Percentiles rank a stretch among this genome's conserved stretches.
Conservation (phyloP, 2,113 vertebrate species). For the Perca flavescens region DNA sequence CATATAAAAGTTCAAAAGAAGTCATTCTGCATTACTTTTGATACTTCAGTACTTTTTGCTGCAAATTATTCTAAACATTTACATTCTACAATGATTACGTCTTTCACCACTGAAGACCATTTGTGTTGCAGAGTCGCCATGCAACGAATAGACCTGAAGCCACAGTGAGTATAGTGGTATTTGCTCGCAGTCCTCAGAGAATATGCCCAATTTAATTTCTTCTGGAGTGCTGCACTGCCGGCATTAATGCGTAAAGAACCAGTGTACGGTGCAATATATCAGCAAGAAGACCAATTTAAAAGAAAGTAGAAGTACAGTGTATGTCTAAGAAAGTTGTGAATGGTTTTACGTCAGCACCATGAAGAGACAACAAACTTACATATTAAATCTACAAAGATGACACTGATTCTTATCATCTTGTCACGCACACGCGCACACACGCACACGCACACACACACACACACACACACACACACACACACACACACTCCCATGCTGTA, state of each 20-base stretch:
- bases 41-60: not conserved
- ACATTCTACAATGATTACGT: constrained; percentile 1
- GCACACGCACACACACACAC: not conserved
- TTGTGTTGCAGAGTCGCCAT: constrained; percentile 22
- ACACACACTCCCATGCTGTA: not conserved
- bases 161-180: constrained; percentile 5
- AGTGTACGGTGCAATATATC: constrained; percentile 28
- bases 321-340: constrained; percentile 14
- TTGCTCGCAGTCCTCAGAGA: constrained; percentile 31
- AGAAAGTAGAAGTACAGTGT: not conserved
- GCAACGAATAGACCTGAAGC: constrained; percentile 44
- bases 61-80: not conserved
- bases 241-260: constrained; percentile 23
- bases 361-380: not conserved
- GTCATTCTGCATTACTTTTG: not conserved
- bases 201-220: constrained; percentile 50
- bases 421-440: not conserved
- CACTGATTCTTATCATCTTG: not conserved
- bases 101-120: not conserved
- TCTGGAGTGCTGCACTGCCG: constrained; percentile 14
- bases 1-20: not conserved
- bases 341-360: not conserved
- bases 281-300: constrained; percentile 23
- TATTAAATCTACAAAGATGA: not conserved
- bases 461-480: no score